These are phyloP conservation scores for Prunella fulvescens DNA, from an alignment of 2,113 vertebrate species.

Conservation along the genomic window DNA sequence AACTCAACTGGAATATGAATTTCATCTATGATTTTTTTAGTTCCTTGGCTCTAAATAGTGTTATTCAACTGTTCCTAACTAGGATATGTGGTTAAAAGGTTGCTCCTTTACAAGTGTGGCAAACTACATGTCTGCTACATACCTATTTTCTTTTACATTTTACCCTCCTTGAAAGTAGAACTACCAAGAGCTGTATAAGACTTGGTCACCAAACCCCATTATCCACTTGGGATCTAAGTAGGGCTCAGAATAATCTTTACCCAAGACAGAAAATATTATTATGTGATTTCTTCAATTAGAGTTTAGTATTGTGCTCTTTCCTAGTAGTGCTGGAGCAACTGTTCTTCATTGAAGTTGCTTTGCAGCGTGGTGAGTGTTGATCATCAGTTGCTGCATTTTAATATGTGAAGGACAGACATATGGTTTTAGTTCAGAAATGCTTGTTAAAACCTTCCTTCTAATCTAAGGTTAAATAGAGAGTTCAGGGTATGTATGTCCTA, in stretches of 20 bases:
- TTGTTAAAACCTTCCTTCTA: neutral
- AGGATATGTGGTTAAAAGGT: neutral
- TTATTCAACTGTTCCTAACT: neutral
- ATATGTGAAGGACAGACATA: neutral
- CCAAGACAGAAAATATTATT: neutral
- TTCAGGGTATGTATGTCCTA: neutral
- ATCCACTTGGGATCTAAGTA: neutral
- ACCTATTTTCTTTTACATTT: neutral
- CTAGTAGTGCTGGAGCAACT: neutral
- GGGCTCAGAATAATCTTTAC: neutral
- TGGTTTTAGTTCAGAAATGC: neutral
- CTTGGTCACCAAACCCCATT: neutral
- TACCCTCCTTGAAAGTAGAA: neutral
- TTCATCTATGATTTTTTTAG: neutral
- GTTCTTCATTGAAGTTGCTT: neutral
- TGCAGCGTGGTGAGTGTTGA: neutral
- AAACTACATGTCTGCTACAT: neutral
- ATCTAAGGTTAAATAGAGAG: neutral
- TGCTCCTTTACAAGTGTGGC: neutral
- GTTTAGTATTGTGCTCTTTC: neutral
- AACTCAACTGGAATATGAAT: neutral
- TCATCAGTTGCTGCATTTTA: neutral
- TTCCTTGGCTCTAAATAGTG: neutral
- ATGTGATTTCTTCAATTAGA: neutral
- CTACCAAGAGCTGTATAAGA: neutral